Evolutionary conservation across 2,797 vertebrate genomes (phyloP).

Genomic region (Pempheris klunzingeri): DNA sequence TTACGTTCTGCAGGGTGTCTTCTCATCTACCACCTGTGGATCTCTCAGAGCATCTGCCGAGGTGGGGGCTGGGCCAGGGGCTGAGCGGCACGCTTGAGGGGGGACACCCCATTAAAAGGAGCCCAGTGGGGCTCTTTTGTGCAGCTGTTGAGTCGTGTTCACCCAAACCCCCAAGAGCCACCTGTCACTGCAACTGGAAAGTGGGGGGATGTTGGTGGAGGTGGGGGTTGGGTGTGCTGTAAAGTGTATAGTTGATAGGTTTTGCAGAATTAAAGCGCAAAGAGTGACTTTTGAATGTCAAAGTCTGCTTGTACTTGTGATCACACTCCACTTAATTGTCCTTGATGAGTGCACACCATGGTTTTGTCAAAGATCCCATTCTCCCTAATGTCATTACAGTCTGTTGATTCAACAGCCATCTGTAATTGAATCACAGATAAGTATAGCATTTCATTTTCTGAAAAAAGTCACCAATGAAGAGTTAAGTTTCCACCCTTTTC

Average conservation of each 20-base stretch:
- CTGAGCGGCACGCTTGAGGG: constrained; percentile 80
- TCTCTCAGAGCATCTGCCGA: constrained; percentile 79
- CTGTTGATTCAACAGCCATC: constrained; percentile 19
- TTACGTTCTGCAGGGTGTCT: constrained; percentile 28
- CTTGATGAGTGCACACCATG: constrained; percentile 28
- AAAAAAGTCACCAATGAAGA: not conserved
- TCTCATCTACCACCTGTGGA: constrained; percentile 83
- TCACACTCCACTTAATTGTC: not conserved
- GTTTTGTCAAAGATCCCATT: constrained; percentile 24
- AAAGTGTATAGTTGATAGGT: constrained; percentile 9
- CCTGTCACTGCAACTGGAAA: constrained; percentile 88
- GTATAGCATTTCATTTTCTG: constrained; percentile 20
- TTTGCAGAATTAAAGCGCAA: constrained; percentile 32
- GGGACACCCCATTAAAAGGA: constrained; percentile 76
- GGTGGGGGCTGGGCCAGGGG: constrained; percentile 72
- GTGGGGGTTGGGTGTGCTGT: constrained; percentile 62
- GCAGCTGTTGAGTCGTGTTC: constrained; percentile 86
- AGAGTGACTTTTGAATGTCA: not conserved
- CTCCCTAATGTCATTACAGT: constrained; percentile 12
- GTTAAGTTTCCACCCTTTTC: constrained; percentile 26
- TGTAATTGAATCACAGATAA: constrained; percentile 61
- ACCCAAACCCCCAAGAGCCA: constrained; percentile 82
- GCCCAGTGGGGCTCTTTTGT: constrained; percentile 84
- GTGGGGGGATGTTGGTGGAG: constrained; percentile 56
- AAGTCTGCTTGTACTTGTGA: constrained; percentile 8